Evolutionary conservation across 2,797 vertebrate species (phyloP).

Genomic region (Chelon auratus): DNA sequence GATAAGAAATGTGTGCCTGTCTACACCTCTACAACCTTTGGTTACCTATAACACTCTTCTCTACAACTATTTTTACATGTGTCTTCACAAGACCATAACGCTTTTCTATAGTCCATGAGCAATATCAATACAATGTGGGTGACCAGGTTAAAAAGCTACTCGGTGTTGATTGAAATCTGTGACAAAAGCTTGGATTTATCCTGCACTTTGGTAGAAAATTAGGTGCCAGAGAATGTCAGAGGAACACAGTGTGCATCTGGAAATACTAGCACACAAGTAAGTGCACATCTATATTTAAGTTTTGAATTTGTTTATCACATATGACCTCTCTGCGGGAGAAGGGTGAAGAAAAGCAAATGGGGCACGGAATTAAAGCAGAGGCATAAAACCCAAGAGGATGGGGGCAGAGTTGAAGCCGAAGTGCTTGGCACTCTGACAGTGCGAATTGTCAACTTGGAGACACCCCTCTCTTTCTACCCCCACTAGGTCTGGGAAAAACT

Average conservation of each 20-base stretch:
- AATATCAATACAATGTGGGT: too few relatives aligned
- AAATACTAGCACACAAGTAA: neutral
- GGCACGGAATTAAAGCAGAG: conserved; percentile 21
- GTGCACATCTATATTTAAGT: conserved; percentile 15
- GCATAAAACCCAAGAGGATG: conserved; percentile 22
- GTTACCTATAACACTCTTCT: too few relatives aligned
- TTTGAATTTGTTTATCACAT: conserved; percentile 30
- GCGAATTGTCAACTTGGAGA: conserved; percentile 68
- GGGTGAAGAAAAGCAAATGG: conserved; percentile 5
- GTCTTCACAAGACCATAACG: too few relatives aligned
- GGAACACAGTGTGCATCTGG: neutral
- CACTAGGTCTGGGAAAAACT: conserved; percentile 65
- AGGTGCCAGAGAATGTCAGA: neutral
- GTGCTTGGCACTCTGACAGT: conserved; percentile 72
- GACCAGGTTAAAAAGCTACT: too few relatives aligned
- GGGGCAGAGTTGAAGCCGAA: conserved; percentile 46
- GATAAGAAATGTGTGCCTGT: too few relatives aligned
- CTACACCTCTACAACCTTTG: too few relatives aligned
- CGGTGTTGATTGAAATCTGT: neutral
- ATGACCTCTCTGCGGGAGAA: conserved; percentile 13
- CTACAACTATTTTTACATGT: too few relatives aligned
- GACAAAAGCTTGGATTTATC: neutral
- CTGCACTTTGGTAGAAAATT: neutral
- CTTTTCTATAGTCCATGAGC: too few relatives aligned
- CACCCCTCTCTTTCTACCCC: conserved; percentile 41